Base-by-base conservation (phyloP, 1,140 invertebrate species). In the Batillaria attramentaria region DNA sequence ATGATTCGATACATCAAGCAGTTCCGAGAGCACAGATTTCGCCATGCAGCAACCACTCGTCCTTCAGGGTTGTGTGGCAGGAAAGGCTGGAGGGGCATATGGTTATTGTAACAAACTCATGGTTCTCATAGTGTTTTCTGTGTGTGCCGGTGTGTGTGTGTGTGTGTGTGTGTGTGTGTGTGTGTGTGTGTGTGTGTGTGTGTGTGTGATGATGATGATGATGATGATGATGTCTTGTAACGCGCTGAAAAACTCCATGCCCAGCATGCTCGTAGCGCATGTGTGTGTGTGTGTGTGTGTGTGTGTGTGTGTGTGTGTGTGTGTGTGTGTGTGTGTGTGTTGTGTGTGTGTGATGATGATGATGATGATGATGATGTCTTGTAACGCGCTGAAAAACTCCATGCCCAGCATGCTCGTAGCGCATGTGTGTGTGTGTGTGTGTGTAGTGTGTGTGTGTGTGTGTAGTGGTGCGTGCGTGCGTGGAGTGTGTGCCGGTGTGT, bases 151-250 rank as follows among this genome's bases (percentile, higher is more conserved):
- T 37, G 62, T 66, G 62, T 37, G 62, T 66, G 62, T 35, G 62
- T 66, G 62, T 66, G 62, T 66, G 62, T 66, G 62, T 66, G 62
- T 66, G 62, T 60, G 57, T 60, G 57, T 66, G 62, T 66, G 33
- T 62, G 57, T n/a, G n/a, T 62, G 57, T 62, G 57, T 62, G 57
- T 62, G 57, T 62, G 57, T 62, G 57, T 62, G 57, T 62, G 57
- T 62, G 57, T 62, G 57, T 62, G 57, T 62, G 57, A n/a, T 18
- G 20, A 28, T 62, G 57, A n/a, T 18, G 20, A 28, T 62, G 57
- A n/a, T 18, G 20, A n/a, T 16, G 20, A 16, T n/a, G n/a, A 28
- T 60, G 57, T 24, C n/a, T n/a, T n/a, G n/a, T n/a, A n/a, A n/a
- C n/a, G n/a, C n/a, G n/a, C n/a, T n/a, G n/a, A n/a, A n/a, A n/a